Evolutionary conservation across 1,140 invertebrate genomes (phyloP).

Genomic region (Trialeurodes vaporariorum): DNA sequence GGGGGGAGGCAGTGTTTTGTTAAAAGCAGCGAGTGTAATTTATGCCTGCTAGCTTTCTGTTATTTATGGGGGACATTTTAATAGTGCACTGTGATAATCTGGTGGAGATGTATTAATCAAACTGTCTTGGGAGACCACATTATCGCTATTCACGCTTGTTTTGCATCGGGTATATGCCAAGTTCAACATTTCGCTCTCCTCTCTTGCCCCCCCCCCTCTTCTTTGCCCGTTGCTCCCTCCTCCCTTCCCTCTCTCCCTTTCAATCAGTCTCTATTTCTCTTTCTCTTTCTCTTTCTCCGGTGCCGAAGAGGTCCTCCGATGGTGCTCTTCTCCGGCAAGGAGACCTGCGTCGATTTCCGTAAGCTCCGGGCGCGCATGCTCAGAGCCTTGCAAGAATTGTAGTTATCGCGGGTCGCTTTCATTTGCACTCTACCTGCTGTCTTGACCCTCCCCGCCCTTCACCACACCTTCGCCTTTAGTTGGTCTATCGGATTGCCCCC

Average conservation of each 20-base stretch:
- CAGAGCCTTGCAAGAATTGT: background rate
- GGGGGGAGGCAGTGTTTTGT: background rate
- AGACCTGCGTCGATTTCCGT: background rate
- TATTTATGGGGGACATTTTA: background rate
- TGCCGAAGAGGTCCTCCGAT: no score
- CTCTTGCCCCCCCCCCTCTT: background rate
- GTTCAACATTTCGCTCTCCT: background rate
- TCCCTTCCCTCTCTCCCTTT: no score
- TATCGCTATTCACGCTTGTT: background rate
- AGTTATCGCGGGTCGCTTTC: background rate
- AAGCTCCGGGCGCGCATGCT: no score
- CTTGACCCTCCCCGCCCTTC: no score
- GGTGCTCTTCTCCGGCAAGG: background rate
- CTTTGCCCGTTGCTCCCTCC: no score
- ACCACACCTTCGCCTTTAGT: no score
- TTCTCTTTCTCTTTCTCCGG: no score
- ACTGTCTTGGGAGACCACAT: background rate
- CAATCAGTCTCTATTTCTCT: no score
- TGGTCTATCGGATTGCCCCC: background rate
- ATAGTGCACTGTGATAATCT: background rate
- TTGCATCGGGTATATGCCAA: background rate
- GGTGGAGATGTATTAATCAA: background rate
- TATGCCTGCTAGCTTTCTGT: background rate
- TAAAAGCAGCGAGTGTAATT: background rate
- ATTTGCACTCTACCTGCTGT: background rate